Base-by-base conservation (phyloP, 2,888 invertebrate genomes). In the Chalcis sispes region DNA sequence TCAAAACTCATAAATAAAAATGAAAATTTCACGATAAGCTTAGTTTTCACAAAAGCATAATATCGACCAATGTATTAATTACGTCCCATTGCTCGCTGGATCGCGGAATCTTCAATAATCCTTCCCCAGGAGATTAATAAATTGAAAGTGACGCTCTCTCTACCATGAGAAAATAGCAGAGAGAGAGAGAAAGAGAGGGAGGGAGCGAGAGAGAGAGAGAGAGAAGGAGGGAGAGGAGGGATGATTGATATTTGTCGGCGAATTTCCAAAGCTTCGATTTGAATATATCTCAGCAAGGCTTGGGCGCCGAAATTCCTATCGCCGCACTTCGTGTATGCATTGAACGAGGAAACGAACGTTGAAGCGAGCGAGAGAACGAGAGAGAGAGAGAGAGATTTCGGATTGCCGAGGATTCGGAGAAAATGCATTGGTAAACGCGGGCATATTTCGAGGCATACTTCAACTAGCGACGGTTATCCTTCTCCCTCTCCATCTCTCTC, bases 351-450 rank as follows among this genome's bases (percentile, higher is more conserved):
- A 36, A 10, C n/a, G n/a, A n/a, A n/a, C 4, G 36, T 10, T 36
- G 62, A 50, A 62, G 79, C 15, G 64, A 46, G 40, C 48, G 54
- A 65, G 61, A 67, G 74, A 66, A 23, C 61, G 18, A 70, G 59
- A 56, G 13, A 62, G 72, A 62, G 8, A 42, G 3, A 61, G 71
- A 62, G 10, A 42, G 70, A 1, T 20, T 54, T 10, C 10, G 13
- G 36, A 56, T 66, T 66, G 2, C 15, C 29, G 25, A 56, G 46
- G 42, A 23, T 58, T 27, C 15, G 32, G 61, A 61, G 61, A 27
- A 67, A 67, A 54, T 27, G 67, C 67, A 52, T 42, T n/a, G 72
- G 42, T 32, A 64, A 72, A 64, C 46, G 72, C n/a, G 29, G 54
- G 52, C 64, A 46, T 54, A 42, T 50, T 59, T 62, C 20, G 50